These are phyloP conservation scores for Pachymerium ferrugineum DNA, from an alignment of 2,888 invertebrate species.

Conservation along the genomic window DNA sequence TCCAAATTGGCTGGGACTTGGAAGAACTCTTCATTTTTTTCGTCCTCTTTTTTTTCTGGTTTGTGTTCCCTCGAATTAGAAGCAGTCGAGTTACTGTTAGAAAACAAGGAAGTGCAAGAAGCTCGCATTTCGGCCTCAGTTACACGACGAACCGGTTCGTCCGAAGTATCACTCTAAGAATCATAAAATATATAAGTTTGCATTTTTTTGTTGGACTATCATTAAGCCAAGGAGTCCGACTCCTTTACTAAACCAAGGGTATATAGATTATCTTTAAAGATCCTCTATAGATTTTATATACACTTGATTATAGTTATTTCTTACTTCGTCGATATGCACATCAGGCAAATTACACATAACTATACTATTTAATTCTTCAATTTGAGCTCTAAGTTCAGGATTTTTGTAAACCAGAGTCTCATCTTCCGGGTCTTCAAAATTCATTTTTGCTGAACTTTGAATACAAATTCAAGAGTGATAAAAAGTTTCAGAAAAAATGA, in stretches of 20 bases:
- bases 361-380: no score
- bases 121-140: slow-evolving; percentile 2
- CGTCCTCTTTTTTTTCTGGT: not conserved
- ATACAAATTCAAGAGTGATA: not conserved
- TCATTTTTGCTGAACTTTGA: not conserved
- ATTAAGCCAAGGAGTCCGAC: no score
- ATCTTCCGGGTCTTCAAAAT: not conserved
- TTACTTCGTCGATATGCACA: not conserved
- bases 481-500: not conserved
- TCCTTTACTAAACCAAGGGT: not conserved
- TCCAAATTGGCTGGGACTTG: not conserved
- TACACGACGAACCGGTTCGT: not conserved
- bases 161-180: not conserved
- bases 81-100: not conserved
- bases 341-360: not conserved
- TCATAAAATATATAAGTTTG: not conserved
- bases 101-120: not conserved
- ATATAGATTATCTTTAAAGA: not conserved
- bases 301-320: no score
- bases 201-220: no score
- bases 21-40: not conserved
- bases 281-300: no score
- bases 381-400: not conserved
- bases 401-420: not conserved
- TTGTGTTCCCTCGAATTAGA: not conserved